Percentiles rank a stretch among this genome's conserved stretches.
phyloP scores from a whole-genome alignment of 2,797 vertebrate species.

The Acanthornis magna region DNA sequence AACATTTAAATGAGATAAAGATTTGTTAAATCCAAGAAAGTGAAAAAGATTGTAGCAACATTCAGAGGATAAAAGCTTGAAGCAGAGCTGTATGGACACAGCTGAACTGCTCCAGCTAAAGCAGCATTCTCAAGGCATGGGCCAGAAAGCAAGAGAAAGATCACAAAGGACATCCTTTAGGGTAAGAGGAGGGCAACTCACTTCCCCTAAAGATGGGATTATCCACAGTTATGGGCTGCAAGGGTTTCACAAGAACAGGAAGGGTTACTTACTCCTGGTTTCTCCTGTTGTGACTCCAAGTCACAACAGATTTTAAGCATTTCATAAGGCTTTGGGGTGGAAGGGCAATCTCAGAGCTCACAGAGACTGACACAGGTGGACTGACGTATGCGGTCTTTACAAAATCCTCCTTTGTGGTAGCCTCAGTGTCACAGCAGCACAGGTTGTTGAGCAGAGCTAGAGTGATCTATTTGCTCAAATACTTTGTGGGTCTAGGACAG shows the following conservation, averaged over 20 bases:
- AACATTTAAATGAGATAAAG: neutral
- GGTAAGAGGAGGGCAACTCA: neutral
- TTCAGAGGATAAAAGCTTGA: neutral
- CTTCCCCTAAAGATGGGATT: neutral
- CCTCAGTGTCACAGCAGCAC: neutral
- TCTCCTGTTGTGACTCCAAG: no score
- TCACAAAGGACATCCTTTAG: neutral
- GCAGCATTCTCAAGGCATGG: neutral
- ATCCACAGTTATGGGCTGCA: neutral
- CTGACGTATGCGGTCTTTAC: neutral
- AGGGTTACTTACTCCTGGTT: neutral
- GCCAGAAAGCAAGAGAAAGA: neutral
- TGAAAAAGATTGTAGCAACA: neutral
- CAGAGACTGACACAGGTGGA: neutral
- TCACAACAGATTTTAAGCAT: neutral
- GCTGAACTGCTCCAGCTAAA: neutral
- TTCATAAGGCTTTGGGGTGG: neutral
- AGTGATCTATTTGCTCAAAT: neutral
- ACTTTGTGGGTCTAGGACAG: neutral
- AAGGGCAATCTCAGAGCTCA: neutral
- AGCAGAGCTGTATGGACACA: neutral
- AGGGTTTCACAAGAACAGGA: neutral
- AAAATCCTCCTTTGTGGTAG: neutral
- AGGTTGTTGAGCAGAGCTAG: neutral
- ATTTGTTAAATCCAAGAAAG: neutral